Evolutionary conservation across 2,113 vertebrate species (phyloP), one percentile per base, ranked within the genome.

Genomic region (Gymnorhina tibicen): DNA sequence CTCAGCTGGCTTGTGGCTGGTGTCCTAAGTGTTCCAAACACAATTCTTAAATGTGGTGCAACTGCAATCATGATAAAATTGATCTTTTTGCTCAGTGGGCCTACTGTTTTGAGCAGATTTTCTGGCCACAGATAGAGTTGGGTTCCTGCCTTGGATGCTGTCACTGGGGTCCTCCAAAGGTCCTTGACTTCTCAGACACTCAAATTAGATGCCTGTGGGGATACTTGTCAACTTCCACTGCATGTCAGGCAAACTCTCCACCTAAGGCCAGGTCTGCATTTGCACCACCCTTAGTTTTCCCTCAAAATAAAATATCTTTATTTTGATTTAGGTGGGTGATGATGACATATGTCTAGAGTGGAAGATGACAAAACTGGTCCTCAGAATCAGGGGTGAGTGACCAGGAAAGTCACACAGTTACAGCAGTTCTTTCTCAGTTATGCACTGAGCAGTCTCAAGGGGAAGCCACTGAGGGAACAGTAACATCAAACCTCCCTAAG

Each of bases 71-170:
- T 21, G 30, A 32, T 19, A 81, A 70, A 91, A 55, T 0, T 19
- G 20, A 37, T 5, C 11, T 15, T 58, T 79, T 27, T 66, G 6
- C 37, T 62, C 16, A 27, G 11, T 50, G 30, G 24, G 2, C 4
- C 35, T 55, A 30, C 5, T 75, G 21, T 5, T 82, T 14, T 37
- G 32, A 63, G n/a, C 23, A 66, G 74, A 21, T 59, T 75, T 4
- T 16, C 27, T 49, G 21, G 6, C 13, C 0, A 0, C 27, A n/a
- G 16, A 44, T 20, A 19, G 8, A 27, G 19, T 0, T 73, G 28
- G 4, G 16, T 41, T 91, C 35, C 62, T 37, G 33, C 28, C 17
- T 56, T 49, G n/a, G 19, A 2, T 69, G 35, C 11, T 85, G 9
- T 19, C 20, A 10, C 0, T 53, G 37, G 37, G 44, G 7, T 41